Conservation (phyloP, 2,797 vertebrate species). For the Chloroceryle inda region DNA sequence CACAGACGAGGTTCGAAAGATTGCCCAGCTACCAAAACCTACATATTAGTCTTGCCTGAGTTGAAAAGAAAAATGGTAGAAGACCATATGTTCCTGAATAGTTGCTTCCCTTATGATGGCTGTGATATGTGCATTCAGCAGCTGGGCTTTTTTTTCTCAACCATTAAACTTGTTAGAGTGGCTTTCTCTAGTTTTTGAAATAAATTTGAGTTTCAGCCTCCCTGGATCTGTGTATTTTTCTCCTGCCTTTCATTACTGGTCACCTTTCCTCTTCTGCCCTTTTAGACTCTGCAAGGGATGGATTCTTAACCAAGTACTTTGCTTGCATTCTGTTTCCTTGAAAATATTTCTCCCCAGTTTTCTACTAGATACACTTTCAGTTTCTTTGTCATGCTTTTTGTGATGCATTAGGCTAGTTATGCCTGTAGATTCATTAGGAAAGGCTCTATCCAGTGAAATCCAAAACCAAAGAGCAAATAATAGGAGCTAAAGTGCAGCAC, state of each 20-base stretch:
- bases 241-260: neutral
- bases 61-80: neutral
- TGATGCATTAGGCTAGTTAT: neutral
- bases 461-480: neutral
- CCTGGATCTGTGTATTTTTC: neutral
- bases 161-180: neutral
- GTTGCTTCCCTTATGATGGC: neutral
- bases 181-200: neutral
- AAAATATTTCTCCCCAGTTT: neutral
- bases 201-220: neutral
- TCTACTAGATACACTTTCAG: neutral
- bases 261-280: neutral
- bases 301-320: neutral
- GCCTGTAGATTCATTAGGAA: neutral
- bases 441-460: neutral
- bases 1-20: neutral
- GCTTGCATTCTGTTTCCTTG: neutral
- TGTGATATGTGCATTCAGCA: neutral
- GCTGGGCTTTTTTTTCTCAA: neutral
- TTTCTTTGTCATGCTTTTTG: neutral
- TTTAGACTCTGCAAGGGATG: neutral
- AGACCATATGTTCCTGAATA: neutral
- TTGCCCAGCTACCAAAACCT: neutral
- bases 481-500: neutral
- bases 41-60: neutral